Base-by-base conservation (phyloP, 2,888 invertebrate species). In the Vesta saturnalis region DNA sequence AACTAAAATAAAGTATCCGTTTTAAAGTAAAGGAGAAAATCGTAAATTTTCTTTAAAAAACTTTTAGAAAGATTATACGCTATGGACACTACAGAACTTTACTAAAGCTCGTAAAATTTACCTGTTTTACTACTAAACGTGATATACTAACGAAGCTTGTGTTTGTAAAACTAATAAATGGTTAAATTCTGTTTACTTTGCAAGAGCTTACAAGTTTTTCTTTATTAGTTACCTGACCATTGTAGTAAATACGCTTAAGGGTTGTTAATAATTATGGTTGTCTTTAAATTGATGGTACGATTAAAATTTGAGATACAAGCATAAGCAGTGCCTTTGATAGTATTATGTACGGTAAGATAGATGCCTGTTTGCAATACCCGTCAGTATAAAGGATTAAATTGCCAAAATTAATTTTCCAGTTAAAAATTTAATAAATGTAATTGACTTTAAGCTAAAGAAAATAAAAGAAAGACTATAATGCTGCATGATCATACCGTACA, bases 31-130 rank as follows among this genome's bases (percentile, higher is more conserved):
- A n/a, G 2, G n/a, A 21, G 61, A 54, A 56, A 43, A 22, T 23
- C 46, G 46, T 62, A 62, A 62, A 60, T 62, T 47, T 8, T 39
- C 16, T 55, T 23, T 58, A n/a, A 39, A n/a, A 55, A 46, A 55
- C 57, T 49, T 58, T 49, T 63, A 35, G 23, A 16, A 49, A 12
- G 19, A 18, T 14, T 22, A 49, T 22, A n/a, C 6, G 16, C 39
- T 8, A 21, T 23, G 64, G 57, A 57, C 64, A 47, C 39, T 58
- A 6, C 49, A 49, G 19, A 62, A 64, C 19, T 64, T 64, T 64
- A 64, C 47, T 58, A 23, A 23, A 21, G 4, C 30, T 57, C 64
- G 64, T 64, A 64, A 64, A 64, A 64, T 64, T 58, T 64, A 49
- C 64, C 57, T 64, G 23, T 56, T 57, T 57, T 64, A 58, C n/a